phyloP scores from a whole-genome alignment of 2,888 invertebrate species.

The Leucophenga maculata region DNA sequence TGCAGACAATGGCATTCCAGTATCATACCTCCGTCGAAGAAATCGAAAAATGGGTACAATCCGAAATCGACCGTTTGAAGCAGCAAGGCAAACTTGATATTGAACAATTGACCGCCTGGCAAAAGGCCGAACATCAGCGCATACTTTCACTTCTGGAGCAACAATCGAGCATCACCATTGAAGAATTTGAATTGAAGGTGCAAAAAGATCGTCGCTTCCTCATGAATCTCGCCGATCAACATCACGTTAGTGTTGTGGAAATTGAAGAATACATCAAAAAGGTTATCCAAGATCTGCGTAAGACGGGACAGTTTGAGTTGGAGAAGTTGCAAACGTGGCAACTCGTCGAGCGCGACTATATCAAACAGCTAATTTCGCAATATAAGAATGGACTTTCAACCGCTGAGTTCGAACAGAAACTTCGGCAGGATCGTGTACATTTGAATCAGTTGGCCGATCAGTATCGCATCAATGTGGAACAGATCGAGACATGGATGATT shows the following conservation, averaged over 20 bases:
- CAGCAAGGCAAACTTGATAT: conserved; percentile 65
- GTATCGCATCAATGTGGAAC: conserved; percentile 64
- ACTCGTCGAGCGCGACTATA: conserved; percentile 65
- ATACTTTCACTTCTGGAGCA: conserved; percentile 60
- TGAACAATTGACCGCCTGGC: conserved; percentile 67
- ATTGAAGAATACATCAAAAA: conserved; percentile 66
- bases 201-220: conserved; percentile 63
- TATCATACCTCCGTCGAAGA: conserved; percentile 69
- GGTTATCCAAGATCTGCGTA: conserved; percentile 63
- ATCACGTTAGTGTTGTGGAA: conserved; percentile 66
- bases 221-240: conserved; percentile 61
- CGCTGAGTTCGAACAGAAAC: conserved; percentile 60
- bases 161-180: conserved; percentile 64
- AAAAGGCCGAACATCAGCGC: conserved; percentile 64
- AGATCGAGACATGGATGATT: conserved; percentile 69
- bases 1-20: conserved; percentile 68
- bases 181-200: conserved; percentile 65
- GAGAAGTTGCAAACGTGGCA: conserved; percentile 68
- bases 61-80: conserved; percentile 62
- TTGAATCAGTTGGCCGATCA: conserved; percentile 65
- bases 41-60: conserved; percentile 69
- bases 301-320: conserved; percentile 65
- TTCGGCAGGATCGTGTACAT: conserved; percentile 65
- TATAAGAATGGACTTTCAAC: conserved; percentile 63
- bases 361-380: conserved; percentile 60